Base-by-base conservation (phyloP, 2,888 invertebrate species). In the Adela reaumurella region DNA sequence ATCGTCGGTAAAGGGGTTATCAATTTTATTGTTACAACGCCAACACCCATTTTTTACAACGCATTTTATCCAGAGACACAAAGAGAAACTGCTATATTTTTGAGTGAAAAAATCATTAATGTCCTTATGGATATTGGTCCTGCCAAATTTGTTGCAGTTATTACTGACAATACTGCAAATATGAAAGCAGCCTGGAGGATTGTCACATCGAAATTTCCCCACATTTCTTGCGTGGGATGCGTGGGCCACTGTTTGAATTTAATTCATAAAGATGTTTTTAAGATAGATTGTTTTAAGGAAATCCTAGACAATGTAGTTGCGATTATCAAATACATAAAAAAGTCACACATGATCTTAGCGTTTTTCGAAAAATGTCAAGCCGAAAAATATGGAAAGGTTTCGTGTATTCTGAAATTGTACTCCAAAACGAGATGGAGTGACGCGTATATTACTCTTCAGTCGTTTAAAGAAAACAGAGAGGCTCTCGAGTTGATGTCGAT, bases 231-330 rank as follows among this genome's bases (percentile, higher is more conserved):
- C 17, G 42, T 42, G 16, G 42, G 42, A 42, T 42, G 42, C 17
- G 42, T 42, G 11, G 17, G 42, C 11, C 42, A 42, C 11, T 17
- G 17, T 42, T 42, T 42, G 42, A 42, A 42, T 42, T 42, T 42
- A n/a, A 42, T 42, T 42, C 11, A 42, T 42, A 42, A 42, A 17
- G 42, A 42, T 42, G 17, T 42, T 42, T 42, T 42, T 42, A 42
- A 24, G 24, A 24, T 24, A 24, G 24, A 4, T 24, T 24, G 4
- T 8, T 24, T 42, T 42, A 42, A 42, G 16, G 16, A 42, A 42
- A 42, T 17, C 17, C 16, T 42, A 42, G 16, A 17, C 17, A 11
- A 42, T 42, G 42, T 42, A 4, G 17, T 42, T 42, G 24, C 4
- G 8, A 24, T 24, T 24, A 24, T 24, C 24, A 42, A 42, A 42